Conservation (phyloP, 2,888 invertebrate genomes). For the Microctonus aethiopoides region DNA sequence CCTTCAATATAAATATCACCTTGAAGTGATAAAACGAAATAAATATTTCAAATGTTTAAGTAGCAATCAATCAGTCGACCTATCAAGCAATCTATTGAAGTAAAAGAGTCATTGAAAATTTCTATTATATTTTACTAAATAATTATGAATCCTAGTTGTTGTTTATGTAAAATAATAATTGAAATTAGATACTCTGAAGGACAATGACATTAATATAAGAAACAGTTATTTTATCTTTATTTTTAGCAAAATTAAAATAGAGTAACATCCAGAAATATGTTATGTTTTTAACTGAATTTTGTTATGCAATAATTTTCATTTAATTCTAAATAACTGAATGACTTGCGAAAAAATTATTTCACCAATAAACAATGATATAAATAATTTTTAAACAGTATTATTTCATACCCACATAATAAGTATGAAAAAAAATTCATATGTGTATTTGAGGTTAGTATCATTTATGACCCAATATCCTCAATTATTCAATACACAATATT, state of each 20-base stretch:
- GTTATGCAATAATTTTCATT: neutral
- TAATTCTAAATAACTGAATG: neutral
- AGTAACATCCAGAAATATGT: neutral
- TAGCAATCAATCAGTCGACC: neutral
- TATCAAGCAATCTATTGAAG: neutral
- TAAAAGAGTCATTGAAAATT: neutral
- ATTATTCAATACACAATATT: no score
- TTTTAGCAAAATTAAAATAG: neutral
- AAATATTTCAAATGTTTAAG: neutral
- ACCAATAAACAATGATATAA: no score
- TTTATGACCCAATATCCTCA: no score
- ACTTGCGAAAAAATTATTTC: neutral
- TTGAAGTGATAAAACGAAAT: neutral
- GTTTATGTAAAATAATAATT: neutral
- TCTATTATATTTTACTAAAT: neutral
- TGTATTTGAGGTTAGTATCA: neutral
- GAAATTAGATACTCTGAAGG: neutral
- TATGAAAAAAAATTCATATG: neutral
- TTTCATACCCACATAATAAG: no score
- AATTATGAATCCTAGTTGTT: neutral
- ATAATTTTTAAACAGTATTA: no score
- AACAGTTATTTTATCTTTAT: neutral
- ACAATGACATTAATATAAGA: neutral
- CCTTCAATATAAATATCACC: neutral
- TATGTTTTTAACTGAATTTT: neutral